Percentiles rank a stretch among this genome's conserved stretches.
Evolutionary conservation across 2,113 vertebrate genomes (phyloP).

Genomic region (Rhipidura dahli): DNA sequence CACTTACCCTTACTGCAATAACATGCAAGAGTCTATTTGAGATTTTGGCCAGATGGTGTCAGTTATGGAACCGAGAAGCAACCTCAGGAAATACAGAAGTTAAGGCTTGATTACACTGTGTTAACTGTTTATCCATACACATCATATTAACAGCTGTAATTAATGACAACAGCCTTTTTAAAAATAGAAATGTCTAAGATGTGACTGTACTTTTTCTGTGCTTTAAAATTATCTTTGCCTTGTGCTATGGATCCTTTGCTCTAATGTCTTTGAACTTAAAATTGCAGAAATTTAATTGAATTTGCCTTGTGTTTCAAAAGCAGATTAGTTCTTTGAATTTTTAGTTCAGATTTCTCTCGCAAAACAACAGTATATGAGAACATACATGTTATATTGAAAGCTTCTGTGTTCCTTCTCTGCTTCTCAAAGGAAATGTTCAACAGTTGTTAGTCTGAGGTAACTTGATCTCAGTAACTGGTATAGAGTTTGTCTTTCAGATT

Average conservation of each 20-base stretch:
- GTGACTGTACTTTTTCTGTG: neutral
- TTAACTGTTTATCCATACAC: constrained; percentile 13
- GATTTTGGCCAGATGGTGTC: constrained; percentile 36
- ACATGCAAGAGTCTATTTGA: neutral
- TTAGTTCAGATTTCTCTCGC: neutral
- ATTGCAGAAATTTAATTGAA: neutral
- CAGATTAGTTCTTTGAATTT: constrained; percentile 12
- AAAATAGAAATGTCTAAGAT: neutral
- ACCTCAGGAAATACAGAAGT: constrained; percentile 37
- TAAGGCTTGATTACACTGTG: constrained; percentile 42
- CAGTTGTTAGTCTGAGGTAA: neutral
- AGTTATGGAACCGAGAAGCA: constrained; percentile 8
- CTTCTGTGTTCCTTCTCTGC: constrained; percentile 8
- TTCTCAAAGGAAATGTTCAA: neutral
- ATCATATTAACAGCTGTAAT: neutral
- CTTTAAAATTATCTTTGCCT: neutral
- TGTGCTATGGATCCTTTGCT: neutral
- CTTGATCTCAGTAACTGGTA: neutral
- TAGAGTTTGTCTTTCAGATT: neutral
- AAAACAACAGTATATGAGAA: neutral
- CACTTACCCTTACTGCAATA: neutral
- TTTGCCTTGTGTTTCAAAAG: constrained; percentile 8
- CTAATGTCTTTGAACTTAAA: constrained; percentile 16
- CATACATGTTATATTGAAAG: neutral
- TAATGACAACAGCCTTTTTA: neutral